Conservation (phyloP, 2,797 vertebrate genomes). For the Coccyzus lansbergi region DNA sequence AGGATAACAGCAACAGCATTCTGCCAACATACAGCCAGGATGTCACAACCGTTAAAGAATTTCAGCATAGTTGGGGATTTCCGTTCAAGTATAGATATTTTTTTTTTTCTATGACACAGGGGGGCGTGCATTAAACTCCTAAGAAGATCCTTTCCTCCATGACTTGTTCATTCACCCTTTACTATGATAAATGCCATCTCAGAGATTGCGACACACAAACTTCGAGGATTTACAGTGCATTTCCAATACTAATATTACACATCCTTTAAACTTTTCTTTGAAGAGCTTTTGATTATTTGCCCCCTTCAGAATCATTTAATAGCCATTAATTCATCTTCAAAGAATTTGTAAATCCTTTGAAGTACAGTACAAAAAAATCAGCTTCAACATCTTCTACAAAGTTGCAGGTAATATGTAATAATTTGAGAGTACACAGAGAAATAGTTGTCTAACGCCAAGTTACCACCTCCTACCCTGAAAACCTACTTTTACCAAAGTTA, state of each 20-base stretch:
- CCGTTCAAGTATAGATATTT: background rate
- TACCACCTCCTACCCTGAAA: background rate
- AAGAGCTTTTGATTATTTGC: background rate
- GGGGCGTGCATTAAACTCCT: background rate
- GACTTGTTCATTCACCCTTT: background rate
- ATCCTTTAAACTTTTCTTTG: conserved; percentile 45
- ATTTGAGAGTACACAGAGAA: conserved; percentile 8
- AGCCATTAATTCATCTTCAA: conserved; percentile 61
- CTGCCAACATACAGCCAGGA: background rate
- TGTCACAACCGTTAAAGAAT: background rate
- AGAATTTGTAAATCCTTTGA: conserved; percentile 63
- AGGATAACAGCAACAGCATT: background rate
- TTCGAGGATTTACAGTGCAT: background rate
- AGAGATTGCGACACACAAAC: background rate
- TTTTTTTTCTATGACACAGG: background rate
- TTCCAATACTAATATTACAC: conserved; percentile 60
- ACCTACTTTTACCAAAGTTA: background rate
- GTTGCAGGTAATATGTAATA: background rate
- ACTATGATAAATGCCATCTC: conserved; percentile 17
- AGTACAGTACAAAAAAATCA: conserved; percentile 23
- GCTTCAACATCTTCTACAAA: background rate
- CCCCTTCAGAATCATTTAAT: conserved; percentile 24
- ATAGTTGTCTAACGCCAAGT: background rate
- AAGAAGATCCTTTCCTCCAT: background rate
- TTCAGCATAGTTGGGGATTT: background rate